These are phyloP conservation scores for Lordiphosa andalusiaca DNA, from an alignment of 2,888 invertebrate species.

Conservation along the genomic window DNA sequence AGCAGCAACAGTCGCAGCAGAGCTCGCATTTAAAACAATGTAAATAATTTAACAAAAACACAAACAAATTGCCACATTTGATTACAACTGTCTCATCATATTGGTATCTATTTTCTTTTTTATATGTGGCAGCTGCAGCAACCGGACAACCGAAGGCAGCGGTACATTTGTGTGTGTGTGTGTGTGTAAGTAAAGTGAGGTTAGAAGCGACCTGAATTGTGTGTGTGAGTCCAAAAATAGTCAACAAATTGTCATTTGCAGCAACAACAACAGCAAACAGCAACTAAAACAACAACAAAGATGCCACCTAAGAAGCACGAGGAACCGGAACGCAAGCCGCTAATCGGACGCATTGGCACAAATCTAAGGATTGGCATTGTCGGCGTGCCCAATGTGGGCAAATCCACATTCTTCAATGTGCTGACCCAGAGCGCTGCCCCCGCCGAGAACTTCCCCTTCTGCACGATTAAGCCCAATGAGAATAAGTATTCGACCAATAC, in stretches of 20 bases:
- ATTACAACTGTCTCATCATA: too few species aligned
- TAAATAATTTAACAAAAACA: too few species aligned
- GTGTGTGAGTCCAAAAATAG: slow-evolving; percentile 33
- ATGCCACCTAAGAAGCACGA: slow-evolving; percentile 92
- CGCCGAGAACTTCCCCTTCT: slow-evolving; percentile 99
- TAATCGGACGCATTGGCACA: slow-evolving; percentile 97
- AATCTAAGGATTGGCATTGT: slow-evolving; percentile 98
- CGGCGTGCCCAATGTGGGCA: slow-evolving; percentile 96
- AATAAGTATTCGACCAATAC: slow-evolving; percentile 89
- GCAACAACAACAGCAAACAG: neutral
- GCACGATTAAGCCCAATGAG: slow-evolving; percentile 99
- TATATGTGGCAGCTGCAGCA: too few species aligned
- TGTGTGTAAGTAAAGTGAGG: neutral
- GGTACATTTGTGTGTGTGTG: too few species aligned
- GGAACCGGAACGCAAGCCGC: slow-evolving; percentile 92
- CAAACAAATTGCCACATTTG: too few species aligned
- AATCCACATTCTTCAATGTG: slow-evolving; percentile 99
- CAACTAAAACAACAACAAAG: slow-evolving; percentile 20
- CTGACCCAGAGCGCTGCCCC: slow-evolving; percentile 98
- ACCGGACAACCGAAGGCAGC: too few species aligned
- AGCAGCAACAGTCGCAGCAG: neutral
- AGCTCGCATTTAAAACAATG: neutral
- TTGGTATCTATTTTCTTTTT: too few species aligned
- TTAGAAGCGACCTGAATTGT: neutral
- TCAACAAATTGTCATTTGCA: neutral